These are phyloP conservation scores for Urocyon cinereoargenteus DNA, from an alignment of 2,797 vertebrate genomes.

Conservation along the genomic window DNA sequence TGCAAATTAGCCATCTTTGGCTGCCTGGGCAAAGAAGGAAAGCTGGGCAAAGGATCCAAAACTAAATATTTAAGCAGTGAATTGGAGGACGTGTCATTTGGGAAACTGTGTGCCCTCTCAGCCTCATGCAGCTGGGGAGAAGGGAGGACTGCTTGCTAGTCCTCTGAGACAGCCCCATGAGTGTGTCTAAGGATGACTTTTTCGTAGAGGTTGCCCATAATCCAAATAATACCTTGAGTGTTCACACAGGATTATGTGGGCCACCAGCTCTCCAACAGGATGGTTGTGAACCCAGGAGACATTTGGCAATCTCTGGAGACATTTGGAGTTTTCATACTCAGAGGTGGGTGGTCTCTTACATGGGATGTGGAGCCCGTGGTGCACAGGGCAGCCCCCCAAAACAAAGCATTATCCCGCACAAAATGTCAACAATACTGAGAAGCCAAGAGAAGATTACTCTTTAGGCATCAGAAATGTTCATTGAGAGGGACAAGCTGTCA, in stretches of 20 bases:
- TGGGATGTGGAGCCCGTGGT: rapidly evolving
- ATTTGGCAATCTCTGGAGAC: background rate
- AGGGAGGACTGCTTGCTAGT: background rate
- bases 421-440: background rate
- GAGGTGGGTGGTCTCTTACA: background rate
- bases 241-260: background rate
- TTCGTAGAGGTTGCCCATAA: background rate
- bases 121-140: background rate
- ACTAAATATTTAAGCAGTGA: background rate
- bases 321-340: background rate
- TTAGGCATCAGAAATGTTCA: background rate
- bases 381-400: background rate
- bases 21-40: background rate
- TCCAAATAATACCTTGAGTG: background rate
- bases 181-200: background rate
- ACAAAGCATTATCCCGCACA: background rate
- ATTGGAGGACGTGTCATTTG: background rate
- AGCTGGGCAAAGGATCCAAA: background rate
- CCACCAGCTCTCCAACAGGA: background rate
- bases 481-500: background rate
- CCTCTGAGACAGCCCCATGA: background rate
- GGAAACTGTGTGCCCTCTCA: background rate
- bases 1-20: background rate
- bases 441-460: background rate
- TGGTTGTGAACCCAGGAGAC: background rate